Evolutionary conservation across 1,140 invertebrate genomes (phyloP), one percentile per base, ranked within the genome.

Genomic region (Drosophila saltans): DNA sequence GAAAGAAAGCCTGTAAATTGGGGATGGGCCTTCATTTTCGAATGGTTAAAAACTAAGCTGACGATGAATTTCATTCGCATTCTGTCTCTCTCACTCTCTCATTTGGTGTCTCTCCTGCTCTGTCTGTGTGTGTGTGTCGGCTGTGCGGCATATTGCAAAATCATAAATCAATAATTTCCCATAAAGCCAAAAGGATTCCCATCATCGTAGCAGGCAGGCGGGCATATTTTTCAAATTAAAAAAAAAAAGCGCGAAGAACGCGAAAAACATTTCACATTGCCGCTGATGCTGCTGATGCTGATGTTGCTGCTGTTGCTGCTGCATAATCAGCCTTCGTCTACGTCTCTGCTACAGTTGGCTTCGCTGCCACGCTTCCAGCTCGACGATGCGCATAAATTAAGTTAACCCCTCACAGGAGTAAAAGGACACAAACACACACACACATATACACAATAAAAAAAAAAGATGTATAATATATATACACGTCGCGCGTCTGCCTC

Each of bases 211-310:
- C 66, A 28, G 9, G 48, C 71, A 60, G 61, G 72, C 59, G 52
- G 77, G 73, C 86, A 90, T 90, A 90, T 90, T 90, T 86, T 86
- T 69, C 78, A 82, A 90, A 90, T 90, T 88, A 88, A 77, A 74
- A 74, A 75, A 67, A 64, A 66, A 61, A 45, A 52, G 45, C 45
- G 68, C 48, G 36, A 48, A 57, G 58, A 57, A 59, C 45, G 74
- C 74, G 66, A 48, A 81, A 86, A 76, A 75, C 79, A 76, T 72
- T 79, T 86, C 56, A 52, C 45, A 8, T 52, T 52, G 58, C 41
- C 24, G 11, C 36, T 58, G 56, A 10, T 67, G 45, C 33, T 72
- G 81, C 75, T 69, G 62, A 43, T 61, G 52, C 21, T 60, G 56
- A 65, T 86, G 80, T 10, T 67, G 45, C 33, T 72, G 81, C 70